Percentiles rank a stretch among this genome's conserved stretches.
phyloP scores from a whole-genome alignment of 2,113 vertebrate genomes.

The Pterocles gutturalis region DNA sequence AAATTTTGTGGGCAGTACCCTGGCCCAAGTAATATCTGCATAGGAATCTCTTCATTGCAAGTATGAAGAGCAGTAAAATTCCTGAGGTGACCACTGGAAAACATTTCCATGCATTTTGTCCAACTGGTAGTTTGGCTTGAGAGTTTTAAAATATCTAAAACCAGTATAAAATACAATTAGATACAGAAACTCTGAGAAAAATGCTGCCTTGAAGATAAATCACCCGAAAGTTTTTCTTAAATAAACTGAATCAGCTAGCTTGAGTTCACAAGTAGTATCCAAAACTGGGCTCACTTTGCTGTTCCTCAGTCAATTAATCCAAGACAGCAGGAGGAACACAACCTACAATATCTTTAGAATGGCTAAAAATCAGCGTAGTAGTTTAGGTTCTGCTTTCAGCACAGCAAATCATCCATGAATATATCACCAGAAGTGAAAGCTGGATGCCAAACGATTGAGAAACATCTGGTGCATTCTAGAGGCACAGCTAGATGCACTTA shows the following conservation, averaged over 20 bases:
- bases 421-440: not conserved
- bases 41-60: not conserved
- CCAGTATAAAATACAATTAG: not conserved
- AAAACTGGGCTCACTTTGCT: not conserved
- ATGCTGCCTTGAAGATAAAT: not conserved
- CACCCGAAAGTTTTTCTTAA: not conserved
- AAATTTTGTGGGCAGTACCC: not conserved
- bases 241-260: not conserved
- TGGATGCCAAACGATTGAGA: not conserved
- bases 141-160: not conserved
- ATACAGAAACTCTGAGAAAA: not conserved
- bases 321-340: not conserved
- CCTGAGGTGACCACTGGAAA: not conserved
- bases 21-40: not conserved
- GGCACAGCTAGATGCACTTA: not conserved
- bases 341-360: not conserved
- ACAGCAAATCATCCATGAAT: not conserved
- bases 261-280: not conserved
- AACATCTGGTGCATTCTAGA: slow-evolving; percentile 14
- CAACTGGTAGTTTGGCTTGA: not conserved
- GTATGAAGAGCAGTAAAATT: not conserved
- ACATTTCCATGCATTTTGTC: not conserved
- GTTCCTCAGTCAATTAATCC: not conserved
- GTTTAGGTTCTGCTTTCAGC: not conserved
- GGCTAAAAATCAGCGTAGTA: not conserved